These are phyloP conservation scores for Schizopygopsis pylzovi DNA, from an alignment of 2,797 vertebrate species.

Conservation along the genomic window DNA sequence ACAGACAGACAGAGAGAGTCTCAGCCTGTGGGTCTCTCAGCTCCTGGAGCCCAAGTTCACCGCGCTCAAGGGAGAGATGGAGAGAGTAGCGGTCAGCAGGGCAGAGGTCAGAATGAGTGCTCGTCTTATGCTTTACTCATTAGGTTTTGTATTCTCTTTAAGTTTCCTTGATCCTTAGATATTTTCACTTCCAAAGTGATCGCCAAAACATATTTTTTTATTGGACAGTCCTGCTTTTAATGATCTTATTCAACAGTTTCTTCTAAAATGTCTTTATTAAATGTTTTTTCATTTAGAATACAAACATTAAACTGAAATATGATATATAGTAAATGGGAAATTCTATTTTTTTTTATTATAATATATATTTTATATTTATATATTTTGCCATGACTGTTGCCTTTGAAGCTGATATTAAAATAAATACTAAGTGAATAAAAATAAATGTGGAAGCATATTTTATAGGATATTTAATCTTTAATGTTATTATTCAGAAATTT, in stretches of 20 bases:
- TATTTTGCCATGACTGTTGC: background rate
- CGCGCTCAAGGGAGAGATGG: slow-evolving; percentile 68
- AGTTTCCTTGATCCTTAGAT: background rate
- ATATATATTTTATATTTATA: background rate
- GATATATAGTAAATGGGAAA: background rate
- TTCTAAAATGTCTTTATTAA: background rate
- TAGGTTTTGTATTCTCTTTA: too few relatives aligned
- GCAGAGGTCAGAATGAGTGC: slow-evolving; percentile 64
- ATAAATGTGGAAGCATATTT: background rate
- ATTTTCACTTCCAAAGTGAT: background rate
- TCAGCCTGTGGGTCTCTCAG: slow-evolving; percentile 76
- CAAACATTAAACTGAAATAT: background rate
- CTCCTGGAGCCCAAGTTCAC: slow-evolving; percentile 73
- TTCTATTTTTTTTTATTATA: background rate
- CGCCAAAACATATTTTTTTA: too few relatives aligned
- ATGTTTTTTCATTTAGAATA: background rate
- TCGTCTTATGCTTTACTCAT: background rate
- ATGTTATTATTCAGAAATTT: background rate
- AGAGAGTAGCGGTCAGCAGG: slow-evolving; percentile 60
- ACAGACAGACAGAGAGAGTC: slow-evolving; percentile 75
- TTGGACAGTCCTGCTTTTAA: background rate
- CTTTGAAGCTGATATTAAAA: background rate
- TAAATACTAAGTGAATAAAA: background rate
- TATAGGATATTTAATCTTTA: background rate
- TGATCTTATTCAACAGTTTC: background rate